phyloP scores from a whole-genome alignment of 2,113 vertebrate species.

The Xiphophorus hellerii region DNA sequence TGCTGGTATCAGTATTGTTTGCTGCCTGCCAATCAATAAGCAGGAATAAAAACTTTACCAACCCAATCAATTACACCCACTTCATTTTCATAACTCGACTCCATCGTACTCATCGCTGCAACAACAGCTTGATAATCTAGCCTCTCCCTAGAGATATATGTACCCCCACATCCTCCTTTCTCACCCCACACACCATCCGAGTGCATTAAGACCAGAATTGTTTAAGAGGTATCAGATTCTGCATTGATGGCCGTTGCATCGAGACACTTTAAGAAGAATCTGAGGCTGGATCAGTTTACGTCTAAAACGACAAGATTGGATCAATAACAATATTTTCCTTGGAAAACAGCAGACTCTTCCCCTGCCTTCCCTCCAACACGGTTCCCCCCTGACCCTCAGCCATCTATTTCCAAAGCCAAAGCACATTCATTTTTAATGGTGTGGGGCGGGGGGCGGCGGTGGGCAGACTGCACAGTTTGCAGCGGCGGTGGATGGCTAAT shows the following conservation, averaged over 20 bases:
- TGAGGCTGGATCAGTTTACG: slow-evolving; percentile 88
- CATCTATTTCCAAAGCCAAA: slow-evolving; percentile 85
- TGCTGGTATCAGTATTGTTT: slow-evolving; percentile 64
- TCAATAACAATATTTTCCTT: slow-evolving; percentile 99
- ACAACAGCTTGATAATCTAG: slow-evolving; percentile 50
- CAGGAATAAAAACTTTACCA: slow-evolving; percentile 80
- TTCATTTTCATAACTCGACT: slow-evolving; percentile 89
- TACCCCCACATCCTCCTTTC: background rate
- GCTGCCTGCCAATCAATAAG: slow-evolving; percentile 80
- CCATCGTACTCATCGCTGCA: slow-evolving; percentile 54
- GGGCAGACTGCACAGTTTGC: slow-evolving; percentile 83
- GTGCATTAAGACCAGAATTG: slow-evolving; percentile 87
- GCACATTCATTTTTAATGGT: slow-evolving; percentile 96
- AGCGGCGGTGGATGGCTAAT: slow-evolving; percentile 85
- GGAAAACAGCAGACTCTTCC: slow-evolving; percentile 81
- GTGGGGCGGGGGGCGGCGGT: slow-evolving; percentile 9
- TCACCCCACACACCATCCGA: background rate
- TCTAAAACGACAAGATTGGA: slow-evolving; percentile 91
- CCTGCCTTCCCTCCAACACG: slow-evolving; percentile 12
- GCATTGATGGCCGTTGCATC: slow-evolving; percentile 53
- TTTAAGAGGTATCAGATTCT: slow-evolving; percentile 80
- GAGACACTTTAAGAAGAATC: slow-evolving; percentile 61
- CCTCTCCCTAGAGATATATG: slow-evolving; percentile 20
- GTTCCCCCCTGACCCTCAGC: background rate
- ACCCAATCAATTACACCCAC: slow-evolving; percentile 83